Base-by-base conservation (phyloP, 1,140 invertebrate genomes). In the Drosophila rufa region DNA sequence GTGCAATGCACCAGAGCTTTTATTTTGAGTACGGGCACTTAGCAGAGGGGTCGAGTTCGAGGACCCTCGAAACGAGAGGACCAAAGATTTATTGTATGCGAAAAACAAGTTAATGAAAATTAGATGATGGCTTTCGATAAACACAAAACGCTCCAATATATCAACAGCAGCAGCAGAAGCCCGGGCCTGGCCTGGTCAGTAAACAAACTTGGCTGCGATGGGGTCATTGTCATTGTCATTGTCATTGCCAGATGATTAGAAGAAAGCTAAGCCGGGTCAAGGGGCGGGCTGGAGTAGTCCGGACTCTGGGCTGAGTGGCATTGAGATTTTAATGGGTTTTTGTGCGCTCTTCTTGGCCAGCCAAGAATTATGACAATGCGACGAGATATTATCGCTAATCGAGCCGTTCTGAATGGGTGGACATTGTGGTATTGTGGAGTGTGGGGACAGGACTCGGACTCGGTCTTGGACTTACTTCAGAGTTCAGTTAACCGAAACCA, bases 291-390 rank as follows among this genome's bases (percentile, higher is more conserved):
- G 45, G 40, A 15, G 30, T 27, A 36, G 33, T 36, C 30, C 36
- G 36, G 25, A 17, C 9, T 15, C 19, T 57, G 40, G 53, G 22
- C 33, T 30, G 25, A 69, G 56, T 74, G 50, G 65, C 69, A 86
- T 82, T 86, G 79, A 67, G 80, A 87, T 78, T 87, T 84, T 89
- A 87, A 87, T 89, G 80, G 84, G 45, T 66, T 89, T 86, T 83
- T 83, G 58, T 76, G 51, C 50, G 33, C 75, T 43, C 14, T 25
- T 43, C 45, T 36, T 30, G 73, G 80, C 62, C 68, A 74, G 43
- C 64, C 50, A 87, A 87, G 84, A 87, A 84, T 87, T 87, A 89
- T 89, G 84, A 87, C 84, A 87, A 89, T 87, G 85, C 84, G 80
- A 71, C 80, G 80, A 83, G 84, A 84, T 80, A 89, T 76, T 89